Percentiles rank a stretch among this genome's conserved stretches.
Evolutionary conservation across 2,888 invertebrate species (phyloP).

Genomic region (Drosophila mettleri): DNA sequence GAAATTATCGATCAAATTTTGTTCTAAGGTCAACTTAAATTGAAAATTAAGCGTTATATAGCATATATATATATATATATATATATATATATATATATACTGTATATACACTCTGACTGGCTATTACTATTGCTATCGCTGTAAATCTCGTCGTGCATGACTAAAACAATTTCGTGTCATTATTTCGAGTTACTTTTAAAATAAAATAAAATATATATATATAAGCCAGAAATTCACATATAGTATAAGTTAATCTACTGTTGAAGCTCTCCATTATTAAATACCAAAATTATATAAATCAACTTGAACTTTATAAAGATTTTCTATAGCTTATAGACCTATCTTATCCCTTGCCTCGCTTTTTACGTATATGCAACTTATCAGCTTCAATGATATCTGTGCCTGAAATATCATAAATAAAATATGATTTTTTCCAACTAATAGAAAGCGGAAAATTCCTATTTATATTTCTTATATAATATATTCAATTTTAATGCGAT

Average conservation of each 20-base stretch:
- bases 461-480: too few species aligned
- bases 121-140: slow-evolving; percentile 40
- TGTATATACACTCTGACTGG: slow-evolving; percentile 21
- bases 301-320: neutral
- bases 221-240: neutral
- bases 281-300: neutral
- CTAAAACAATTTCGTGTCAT: slow-evolving; percentile 42
- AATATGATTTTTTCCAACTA: neutral
- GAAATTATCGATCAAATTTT: slow-evolving; percentile 83
- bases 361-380: neutral
- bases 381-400: neutral
- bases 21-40: slow-evolving; percentile 78
- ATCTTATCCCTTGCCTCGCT: neutral
- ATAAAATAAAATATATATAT: neutral
- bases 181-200: slow-evolving; percentile 29
- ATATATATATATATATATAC: neutral
- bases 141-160: slow-evolving; percentile 66
- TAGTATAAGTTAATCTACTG: neutral
- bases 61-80: neutral
- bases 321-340: neutral
- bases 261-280: neutral
- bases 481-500: too few species aligned
- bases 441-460: neutral
- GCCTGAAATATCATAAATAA: neutral
- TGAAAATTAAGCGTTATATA: slow-evolving; percentile 55